Evolutionary conservation across 37 sponge, comb jelly and placozoan species (phyloP).

Genomic region (Aplysina aerophoba): DNA sequence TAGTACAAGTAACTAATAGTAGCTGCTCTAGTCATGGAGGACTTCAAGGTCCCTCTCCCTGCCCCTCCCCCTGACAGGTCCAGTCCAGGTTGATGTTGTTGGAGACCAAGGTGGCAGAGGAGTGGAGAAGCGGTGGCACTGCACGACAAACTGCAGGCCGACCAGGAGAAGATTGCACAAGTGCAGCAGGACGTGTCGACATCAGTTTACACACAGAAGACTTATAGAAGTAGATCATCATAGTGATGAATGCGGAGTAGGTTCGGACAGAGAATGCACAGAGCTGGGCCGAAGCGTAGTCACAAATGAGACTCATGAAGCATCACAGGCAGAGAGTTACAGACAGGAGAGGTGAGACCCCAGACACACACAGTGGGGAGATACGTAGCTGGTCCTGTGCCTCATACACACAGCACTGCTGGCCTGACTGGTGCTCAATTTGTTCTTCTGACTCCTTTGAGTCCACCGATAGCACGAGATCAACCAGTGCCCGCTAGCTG

Average conservation of each 20-base stretch:
- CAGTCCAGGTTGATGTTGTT: too few species aligned
- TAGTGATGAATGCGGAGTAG: conserved; percentile 48
- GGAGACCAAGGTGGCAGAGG: conserved; percentile 45
- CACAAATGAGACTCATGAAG: conserved; percentile 67
- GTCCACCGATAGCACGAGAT: too few species aligned
- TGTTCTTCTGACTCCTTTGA: too few species aligned
- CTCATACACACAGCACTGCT: too few species aligned
- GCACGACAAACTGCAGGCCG: conserved; percentile 55
- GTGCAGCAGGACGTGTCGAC: conserved; percentile 57
- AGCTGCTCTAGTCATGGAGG: too few species aligned
- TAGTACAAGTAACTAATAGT: conserved; percentile 13
- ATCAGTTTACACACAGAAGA: conserved; percentile 24
- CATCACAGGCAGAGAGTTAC: conserved; percentile 64
- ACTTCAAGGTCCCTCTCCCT: too few species aligned
- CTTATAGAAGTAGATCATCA: conserved; percentile 39
- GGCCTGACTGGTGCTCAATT: too few species aligned
- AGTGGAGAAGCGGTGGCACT: too few species aligned
- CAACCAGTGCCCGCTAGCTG: too few species aligned
- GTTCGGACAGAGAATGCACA: conserved; percentile 62
- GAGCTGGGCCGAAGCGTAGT: conserved; percentile 67
- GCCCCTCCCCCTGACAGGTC: too few species aligned
- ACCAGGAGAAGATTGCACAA: conserved; percentile 59
- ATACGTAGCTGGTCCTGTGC: too few species aligned
- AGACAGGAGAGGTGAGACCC: conserved; percentile 56
- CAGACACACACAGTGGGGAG: too few species aligned